Evolutionary conservation across 2,113 vertebrate genomes (phyloP), one percentile per base, ranked within the genome.

Genomic region (Aythya baeri): DNA sequence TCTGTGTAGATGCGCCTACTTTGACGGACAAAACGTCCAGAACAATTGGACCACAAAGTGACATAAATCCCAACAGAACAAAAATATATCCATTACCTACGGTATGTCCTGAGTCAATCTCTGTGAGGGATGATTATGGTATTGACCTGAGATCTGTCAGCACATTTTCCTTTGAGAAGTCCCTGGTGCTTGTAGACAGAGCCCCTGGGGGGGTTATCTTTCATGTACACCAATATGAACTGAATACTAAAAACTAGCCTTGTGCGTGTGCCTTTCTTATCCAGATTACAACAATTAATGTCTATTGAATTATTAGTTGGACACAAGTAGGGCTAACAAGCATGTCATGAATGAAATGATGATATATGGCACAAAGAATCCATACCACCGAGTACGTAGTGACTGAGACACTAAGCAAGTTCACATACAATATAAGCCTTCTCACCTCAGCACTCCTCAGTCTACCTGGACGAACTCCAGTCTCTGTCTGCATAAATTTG

Each of bases 81-180:
- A 97, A 97, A 96, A 95, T 93, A 77, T 91, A 95, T 93, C 94
- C 87, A 85, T 95, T 97, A 83, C 88, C 93, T 94, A 93, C 32
- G 1, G 84, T 94, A 94, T 83, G 91, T 96, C 96, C 89, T 92
- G 87, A 97, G 94, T 96, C 96, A 96, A 17, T 96, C 96, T 96
- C 93, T 91, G 59, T 93, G 93, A 97, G 90, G 85, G 80, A 96
- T 93, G 92, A 96, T 91, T 96, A 93, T 82, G 38, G 93, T 94
- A 96, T 91, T 95, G 97, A 98, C 95, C 96, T 89, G 86, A 97
- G 91, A 97, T 96, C 94, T 98, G 97, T 97, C 95, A 97, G 83
- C 96, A 91, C 92, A 79, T 97, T 97, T 98, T 96, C 94, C 94
- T 96, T 95, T 96, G 96, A 97, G 83, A 96, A 97, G 93, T 95